Evolutionary conservation across 2,113 vertebrate genomes (phyloP).

Genomic region (Triplophysa siluroides): DNA sequence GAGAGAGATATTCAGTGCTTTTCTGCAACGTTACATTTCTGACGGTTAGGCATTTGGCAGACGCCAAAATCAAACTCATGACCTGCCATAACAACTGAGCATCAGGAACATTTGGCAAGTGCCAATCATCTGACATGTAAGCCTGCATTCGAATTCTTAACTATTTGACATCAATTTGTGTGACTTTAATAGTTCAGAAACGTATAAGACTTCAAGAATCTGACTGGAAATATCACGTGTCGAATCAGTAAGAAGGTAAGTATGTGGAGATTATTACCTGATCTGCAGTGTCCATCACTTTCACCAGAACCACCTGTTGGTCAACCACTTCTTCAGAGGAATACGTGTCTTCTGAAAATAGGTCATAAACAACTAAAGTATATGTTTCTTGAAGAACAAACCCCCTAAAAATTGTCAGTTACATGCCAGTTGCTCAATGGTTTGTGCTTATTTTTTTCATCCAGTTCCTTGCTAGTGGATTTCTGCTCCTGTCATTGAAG

Average conservation of each 20-base stretch:
- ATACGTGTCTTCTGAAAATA: constrained; percentile 88
- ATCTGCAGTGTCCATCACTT: constrained; percentile 91
- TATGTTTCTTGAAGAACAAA: not conserved
- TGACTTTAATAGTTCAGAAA: too few species aligned
- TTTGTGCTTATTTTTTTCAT: not conserved
- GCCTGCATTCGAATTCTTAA: too few species aligned
- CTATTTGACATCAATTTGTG: too few species aligned
- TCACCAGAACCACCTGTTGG: constrained; percentile 83
- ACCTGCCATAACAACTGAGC: not conserved
- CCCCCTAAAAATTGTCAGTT: not conserved
- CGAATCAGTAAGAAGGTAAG: not conserved
- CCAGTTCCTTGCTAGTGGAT: not conserved
- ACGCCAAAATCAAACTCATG: not conserved
- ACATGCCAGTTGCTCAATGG: too few species aligned
- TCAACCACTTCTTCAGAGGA: constrained; percentile 86
- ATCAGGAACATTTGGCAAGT: too few species aligned
- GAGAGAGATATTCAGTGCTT: too few species aligned
- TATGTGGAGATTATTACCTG: constrained; percentile 71
- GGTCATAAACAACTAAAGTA: constrained; percentile 3
- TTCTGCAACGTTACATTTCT: not conserved
- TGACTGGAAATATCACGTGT: too few species aligned
- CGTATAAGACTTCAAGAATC: too few species aligned
- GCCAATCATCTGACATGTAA: too few species aligned
- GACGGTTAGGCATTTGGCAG: too few species aligned
- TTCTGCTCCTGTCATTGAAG: too few species aligned